Evolutionary conservation across 2,888 invertebrate species (phyloP).

Genomic region (Bellardia bayeri): DNA sequence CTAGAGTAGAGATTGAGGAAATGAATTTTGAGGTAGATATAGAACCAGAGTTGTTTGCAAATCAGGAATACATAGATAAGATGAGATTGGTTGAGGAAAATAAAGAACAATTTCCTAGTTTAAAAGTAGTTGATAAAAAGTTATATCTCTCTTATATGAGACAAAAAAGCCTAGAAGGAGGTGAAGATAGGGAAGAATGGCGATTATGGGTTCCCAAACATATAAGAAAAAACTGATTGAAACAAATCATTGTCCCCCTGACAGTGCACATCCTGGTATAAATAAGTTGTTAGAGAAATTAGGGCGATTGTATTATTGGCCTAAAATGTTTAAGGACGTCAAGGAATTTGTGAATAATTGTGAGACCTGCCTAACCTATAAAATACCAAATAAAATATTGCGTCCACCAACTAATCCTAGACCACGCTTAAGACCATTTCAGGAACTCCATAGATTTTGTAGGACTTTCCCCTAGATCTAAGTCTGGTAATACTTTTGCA

Average conservation of each 20-base stretch:
- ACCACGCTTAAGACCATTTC: slow-evolving; percentile 19
- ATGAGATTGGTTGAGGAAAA: background rate
- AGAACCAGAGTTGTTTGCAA: background rate
- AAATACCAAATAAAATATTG: background rate
- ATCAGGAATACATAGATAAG: background rate
- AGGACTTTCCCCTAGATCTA: slow-evolving; percentile 17
- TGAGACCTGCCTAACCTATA: background rate
- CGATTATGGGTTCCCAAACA: slow-evolving; percentile 18
- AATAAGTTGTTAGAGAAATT: slow-evolving; percentile 45
- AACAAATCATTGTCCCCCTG: slow-evolving; percentile 32
- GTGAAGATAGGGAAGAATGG: background rate
- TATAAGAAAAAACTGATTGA: background rate
- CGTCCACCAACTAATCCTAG: background rate
- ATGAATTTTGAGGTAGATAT: background rate
- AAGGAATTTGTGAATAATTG: background rate
- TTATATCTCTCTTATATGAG: slow-evolving; percentile 17
- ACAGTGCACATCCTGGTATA: slow-evolving; percentile 34
- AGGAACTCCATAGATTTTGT: slow-evolving; percentile 20
- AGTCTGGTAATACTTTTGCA: slow-evolving; percentile 4
- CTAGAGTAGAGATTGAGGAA: no score
- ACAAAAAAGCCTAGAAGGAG: slow-evolving; percentile 10
- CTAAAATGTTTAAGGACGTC: background rate
- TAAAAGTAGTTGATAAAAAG: slow-evolving; percentile 1
- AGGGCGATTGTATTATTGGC: background rate
- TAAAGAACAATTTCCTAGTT: background rate